A percentile compares a stretch with the other conserved stretches of the same genome.
Conservation (phyloP, 2,113 vertebrate genomes). For the Epinephelus cyanopodus region DNA sequence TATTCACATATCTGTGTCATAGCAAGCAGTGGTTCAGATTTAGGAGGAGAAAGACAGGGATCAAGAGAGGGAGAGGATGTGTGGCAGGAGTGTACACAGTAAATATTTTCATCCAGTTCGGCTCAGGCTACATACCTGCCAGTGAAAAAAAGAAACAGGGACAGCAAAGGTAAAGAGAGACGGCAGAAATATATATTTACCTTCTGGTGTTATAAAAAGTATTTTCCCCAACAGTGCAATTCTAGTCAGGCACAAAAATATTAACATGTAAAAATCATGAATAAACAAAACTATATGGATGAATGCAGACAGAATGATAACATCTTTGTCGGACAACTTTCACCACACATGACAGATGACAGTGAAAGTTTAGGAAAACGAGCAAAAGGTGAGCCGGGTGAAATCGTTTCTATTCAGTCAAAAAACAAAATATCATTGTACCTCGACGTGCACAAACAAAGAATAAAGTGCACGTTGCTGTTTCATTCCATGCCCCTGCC, state of each 20-base stretch:
- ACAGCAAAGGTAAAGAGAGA: conserved; percentile 4
- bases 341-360: conserved; percentile 1
- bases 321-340: conserved; percentile 20
- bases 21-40: conserved; percentile 40
- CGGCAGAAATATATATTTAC: neutral
- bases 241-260: neutral
- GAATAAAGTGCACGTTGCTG: conserved; percentile 51
- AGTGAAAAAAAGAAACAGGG: neutral
- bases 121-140: conserved; percentile 15
- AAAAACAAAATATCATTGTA: conserved; percentile 51
- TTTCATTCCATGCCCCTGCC: conserved; percentile 56
- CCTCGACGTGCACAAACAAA: conserved; percentile 59
- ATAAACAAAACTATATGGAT: neutral
- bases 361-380: conserved; percentile 51
- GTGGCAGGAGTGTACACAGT: conserved; percentile 26
- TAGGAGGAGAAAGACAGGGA: conserved; percentile 16
- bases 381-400: conserved; percentile 44
- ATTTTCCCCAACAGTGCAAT: neutral
- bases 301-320: neutral
- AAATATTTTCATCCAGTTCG: conserved; percentile 39
- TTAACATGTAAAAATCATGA: neutral
- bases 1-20: conserved; percentile 38
- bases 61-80: conserved; percentile 25
- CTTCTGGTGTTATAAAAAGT: neutral
- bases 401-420: conserved; percentile 50